phyloP scores from a whole-genome alignment of 2,888 invertebrate genomes.

The Trichopoda pennipes region DNA sequence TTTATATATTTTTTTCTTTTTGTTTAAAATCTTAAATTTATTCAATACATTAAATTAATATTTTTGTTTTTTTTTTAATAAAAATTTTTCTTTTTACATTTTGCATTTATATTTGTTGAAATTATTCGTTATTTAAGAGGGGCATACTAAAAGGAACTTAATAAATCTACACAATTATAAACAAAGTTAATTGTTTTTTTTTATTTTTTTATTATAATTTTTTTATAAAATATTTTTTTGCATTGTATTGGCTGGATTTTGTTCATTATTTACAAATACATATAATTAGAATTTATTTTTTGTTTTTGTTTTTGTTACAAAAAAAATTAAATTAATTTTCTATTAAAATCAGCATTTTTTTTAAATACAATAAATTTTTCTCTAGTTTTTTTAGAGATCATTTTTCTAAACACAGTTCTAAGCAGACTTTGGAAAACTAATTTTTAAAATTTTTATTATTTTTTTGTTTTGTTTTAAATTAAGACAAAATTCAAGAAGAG shows the following conservation, averaged over 20 bases:
- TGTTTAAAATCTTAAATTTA: conserved; percentile 6
- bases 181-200: conserved; percentile 11
- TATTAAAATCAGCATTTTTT: conserved; percentile 39
- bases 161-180: conserved; percentile 32
- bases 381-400: conserved; percentile 60
- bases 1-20: not conserved
- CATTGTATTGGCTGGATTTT: conserved; percentile 65
- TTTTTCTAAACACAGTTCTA: conserved; percentile 37
- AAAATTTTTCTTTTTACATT: conserved; percentile 18
- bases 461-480: conserved; percentile 16
- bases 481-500: conserved; percentile 23
- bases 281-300: too few relatives aligned
- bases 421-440: conserved; percentile 44
- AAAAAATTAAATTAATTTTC: conserved; percentile 31
- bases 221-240: conserved; percentile 47
- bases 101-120: not conserved
- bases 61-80: not conserved
- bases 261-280: conserved; percentile 47
- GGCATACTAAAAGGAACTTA: conserved; percentile 34
- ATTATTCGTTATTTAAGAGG: not conserved
- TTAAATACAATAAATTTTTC: conserved; percentile 44
- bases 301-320: not conserved
- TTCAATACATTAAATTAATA: not conserved
- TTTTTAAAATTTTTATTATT: not conserved
- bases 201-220: not conserved